phyloP scores from a whole-genome alignment of 2,797 vertebrate genomes.

The Myripristis jacobus region DNA sequence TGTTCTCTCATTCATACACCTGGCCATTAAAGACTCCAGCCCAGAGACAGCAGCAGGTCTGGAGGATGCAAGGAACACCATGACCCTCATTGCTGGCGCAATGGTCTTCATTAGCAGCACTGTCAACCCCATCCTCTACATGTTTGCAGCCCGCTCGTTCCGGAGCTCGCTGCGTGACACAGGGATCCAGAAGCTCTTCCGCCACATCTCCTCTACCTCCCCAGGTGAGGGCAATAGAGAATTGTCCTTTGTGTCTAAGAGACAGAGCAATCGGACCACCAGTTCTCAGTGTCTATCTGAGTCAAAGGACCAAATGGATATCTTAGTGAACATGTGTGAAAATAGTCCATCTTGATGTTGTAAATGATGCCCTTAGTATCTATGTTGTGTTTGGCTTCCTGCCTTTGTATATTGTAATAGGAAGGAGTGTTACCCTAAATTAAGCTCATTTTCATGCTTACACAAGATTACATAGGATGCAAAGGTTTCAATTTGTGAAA shows the following conservation, averaged over 20 bases:
- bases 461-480: slow-evolving; percentile 12
- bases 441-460: slow-evolving; percentile 5
- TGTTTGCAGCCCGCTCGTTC: slow-evolving; percentile 88
- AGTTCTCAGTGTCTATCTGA: slow-evolving; percentile 72
- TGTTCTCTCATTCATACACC: slow-evolving; percentile 78
- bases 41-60: slow-evolving; percentile 50
- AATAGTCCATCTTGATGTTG: slow-evolving; percentile 53
- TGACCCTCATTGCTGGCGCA: slow-evolving; percentile 83
- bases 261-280: slow-evolving; percentile 74
- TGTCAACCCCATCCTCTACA: slow-evolving; percentile 89
- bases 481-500: slow-evolving; percentile 21
- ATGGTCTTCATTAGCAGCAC: slow-evolving; percentile 89
- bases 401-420: not conserved
- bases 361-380: not conserved
- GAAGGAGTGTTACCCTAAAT: not conserved
- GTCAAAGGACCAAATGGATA: slow-evolving; percentile 71
- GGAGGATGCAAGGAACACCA: slow-evolving; percentile 64
- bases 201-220: slow-evolving; percentile 84
- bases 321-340: slow-evolving; percentile 76
- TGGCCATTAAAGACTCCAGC: slow-evolving; percentile 57
- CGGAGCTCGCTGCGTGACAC: slow-evolving; percentile 82
- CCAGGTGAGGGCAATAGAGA: slow-evolving; percentile 82
- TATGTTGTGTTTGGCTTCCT: slow-evolving; percentile 5
- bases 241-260: slow-evolving; percentile 81
- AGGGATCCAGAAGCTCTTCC: slow-evolving; percentile 87